Evolutionary conservation across 2,797 vertebrate genomes (phyloP).

Genomic region (Tiaroga cobitis): DNA sequence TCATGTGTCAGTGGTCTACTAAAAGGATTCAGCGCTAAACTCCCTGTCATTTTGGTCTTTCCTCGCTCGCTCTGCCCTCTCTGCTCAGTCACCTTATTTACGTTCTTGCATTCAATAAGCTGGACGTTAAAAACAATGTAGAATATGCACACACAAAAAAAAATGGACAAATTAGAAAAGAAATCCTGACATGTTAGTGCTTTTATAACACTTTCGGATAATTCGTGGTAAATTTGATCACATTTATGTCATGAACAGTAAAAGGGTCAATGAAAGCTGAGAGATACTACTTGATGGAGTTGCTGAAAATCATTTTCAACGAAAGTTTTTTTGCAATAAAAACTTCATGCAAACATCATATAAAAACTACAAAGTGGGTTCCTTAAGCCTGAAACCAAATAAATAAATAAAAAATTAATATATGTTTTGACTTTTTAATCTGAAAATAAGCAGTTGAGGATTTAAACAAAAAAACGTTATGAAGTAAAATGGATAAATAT

Average conservation of each 20-base stretch:
- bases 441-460: not conserved
- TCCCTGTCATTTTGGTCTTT: slow-evolving; percentile 81
- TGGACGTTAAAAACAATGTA: not conserved
- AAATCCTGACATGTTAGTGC: not conserved
- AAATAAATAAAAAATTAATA: not conserved
- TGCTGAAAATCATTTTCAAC: not conserved
- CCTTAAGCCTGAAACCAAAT: not conserved
- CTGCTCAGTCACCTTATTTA: slow-evolving; percentile 64
- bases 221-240: not conserved
- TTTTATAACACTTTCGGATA: not conserved
- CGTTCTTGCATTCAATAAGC: slow-evolving; percentile 62
- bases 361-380: not conserved
- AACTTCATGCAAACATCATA: not conserved
- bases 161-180: not conserved
- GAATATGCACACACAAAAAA: not conserved
- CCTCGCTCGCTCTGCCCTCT: slow-evolving; percentile 66
- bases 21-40: slow-evolving; percentile 83
- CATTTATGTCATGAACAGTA: not conserved
- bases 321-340: not conserved
- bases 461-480: not conserved
- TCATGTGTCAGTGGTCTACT: slow-evolving; percentile 83
- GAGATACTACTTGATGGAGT: not conserved
- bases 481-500: not conserved
- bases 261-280: not conserved
- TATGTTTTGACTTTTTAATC: not conserved